A percentile compares a stretch with the other conserved stretches of the same genome.
phyloP scores from a whole-genome alignment of 2,797 vertebrate species.

The Phalanger gymnotis region DNA sequence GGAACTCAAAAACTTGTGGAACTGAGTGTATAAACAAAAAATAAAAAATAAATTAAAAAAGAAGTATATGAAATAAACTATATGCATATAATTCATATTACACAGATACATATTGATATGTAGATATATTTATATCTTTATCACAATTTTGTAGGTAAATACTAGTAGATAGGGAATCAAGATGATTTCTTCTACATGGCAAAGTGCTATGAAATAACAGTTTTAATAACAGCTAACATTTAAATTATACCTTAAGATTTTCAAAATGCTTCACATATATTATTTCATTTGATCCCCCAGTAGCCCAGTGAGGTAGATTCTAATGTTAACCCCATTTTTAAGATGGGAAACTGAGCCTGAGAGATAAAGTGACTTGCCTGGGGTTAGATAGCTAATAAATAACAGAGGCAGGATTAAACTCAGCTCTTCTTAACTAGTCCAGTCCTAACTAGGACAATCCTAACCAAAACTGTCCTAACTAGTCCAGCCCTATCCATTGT shows the following conservation, averaged over 20 bases:
- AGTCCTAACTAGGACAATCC: neutral
- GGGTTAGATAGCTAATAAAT: neutral
- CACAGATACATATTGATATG: neutral
- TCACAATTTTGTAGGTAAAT: neutral
- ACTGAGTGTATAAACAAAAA: too few species aligned
- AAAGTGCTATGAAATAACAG: neutral
- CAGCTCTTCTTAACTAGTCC: neutral
- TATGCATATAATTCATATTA: too few species aligned
- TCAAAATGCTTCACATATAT: neutral
- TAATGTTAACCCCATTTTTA: neutral
- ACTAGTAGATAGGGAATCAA: neutral
- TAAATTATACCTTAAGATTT: neutral
- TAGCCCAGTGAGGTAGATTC: neutral
- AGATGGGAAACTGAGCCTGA: neutral
- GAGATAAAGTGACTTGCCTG: neutral
- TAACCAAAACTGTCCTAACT: neutral
- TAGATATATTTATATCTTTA: neutral
- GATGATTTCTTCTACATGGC: neutral
- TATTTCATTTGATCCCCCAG: neutral
- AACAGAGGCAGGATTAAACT: neutral
- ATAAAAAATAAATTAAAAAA: too few species aligned
- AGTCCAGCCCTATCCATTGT: neutral
- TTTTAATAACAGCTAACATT: neutral
- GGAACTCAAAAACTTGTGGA: too few species aligned
- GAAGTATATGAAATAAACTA: neutral